These are phyloP conservation scores for Vireo griseus DNA, from an alignment of 2,797 vertebrate species.

Conservation along the genomic window DNA sequence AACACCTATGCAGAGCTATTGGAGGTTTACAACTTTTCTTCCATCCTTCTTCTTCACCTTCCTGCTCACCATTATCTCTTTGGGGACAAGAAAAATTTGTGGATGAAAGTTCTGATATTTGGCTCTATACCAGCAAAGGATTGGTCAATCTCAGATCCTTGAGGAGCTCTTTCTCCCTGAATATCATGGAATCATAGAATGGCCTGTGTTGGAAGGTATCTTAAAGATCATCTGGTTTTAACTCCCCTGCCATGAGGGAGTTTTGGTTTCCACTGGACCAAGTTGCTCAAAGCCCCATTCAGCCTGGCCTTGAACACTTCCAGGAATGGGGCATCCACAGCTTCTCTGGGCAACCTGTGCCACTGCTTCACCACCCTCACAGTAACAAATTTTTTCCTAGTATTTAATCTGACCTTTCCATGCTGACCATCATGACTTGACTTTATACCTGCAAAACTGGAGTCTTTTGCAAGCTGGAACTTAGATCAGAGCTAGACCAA, in stretches of 20 bases:
- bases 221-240: neutral
- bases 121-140: neutral
- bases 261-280: no score
- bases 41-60: neutral
- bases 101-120: neutral
- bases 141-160: neutral
- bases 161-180: neutral
- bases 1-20: fast-evolving
- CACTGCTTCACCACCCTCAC: neutral
- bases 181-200: neutral
- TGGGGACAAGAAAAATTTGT: neutral
- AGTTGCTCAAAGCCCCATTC: neutral
- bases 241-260: neutral
- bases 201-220: neutral
- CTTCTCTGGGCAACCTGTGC: neutral
- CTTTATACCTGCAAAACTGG: neutral
- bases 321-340: neutral
- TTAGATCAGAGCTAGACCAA: neutral
- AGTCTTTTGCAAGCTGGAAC: neutral
- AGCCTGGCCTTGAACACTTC: neutral
- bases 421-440: neutral
- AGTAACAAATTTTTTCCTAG: neutral
- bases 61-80: neutral
- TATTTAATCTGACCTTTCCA: neutral
- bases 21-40: neutral